Conservation (phyloP, 1,140 invertebrate genomes). For the Episyrphus balteatus region DNA sequence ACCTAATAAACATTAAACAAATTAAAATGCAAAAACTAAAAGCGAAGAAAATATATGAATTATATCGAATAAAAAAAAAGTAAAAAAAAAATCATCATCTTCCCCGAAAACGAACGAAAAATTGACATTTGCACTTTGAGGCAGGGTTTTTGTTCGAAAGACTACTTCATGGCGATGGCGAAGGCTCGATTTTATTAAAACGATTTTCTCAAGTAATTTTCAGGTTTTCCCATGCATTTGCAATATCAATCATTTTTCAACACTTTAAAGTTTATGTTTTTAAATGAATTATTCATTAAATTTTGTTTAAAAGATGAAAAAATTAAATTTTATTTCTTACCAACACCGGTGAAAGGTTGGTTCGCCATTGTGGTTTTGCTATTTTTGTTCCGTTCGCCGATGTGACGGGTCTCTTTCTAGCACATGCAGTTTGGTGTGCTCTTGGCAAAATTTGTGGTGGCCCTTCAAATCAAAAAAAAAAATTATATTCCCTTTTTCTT, state of each 20-base stretch:
- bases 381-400: neutral
- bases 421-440: too few species aligned
- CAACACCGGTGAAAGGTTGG: slow-evolving; percentile 37
- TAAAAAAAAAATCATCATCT: too few species aligned
- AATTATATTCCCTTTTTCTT: too few species aligned
- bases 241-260: slow-evolving; percentile 2
- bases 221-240: slow-evolving; percentile 5
- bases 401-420: too few species aligned
- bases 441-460: too few species aligned
- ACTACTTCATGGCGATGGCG: neutral
- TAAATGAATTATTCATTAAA: neutral
- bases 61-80: too few species aligned
- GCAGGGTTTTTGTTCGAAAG: neutral
- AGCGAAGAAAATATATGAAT: too few species aligned
- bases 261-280: slow-evolving; percentile 5
- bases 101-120: too few species aligned
- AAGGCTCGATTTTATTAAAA: neutral
- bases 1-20: too few species aligned
- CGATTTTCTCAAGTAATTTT: slow-evolving; percentile 8
- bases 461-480: too few species aligned
- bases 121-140: too few species aligned
- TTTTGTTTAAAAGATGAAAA: slow-evolving; percentile 2
- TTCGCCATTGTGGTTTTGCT: slow-evolving; percentile 28
- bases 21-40: too few species aligned
- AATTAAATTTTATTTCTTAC: slow-evolving; percentile 25